Conservation (phyloP, 1,140 invertebrate genomes). For the Drosophila subpulchrella region DNA sequence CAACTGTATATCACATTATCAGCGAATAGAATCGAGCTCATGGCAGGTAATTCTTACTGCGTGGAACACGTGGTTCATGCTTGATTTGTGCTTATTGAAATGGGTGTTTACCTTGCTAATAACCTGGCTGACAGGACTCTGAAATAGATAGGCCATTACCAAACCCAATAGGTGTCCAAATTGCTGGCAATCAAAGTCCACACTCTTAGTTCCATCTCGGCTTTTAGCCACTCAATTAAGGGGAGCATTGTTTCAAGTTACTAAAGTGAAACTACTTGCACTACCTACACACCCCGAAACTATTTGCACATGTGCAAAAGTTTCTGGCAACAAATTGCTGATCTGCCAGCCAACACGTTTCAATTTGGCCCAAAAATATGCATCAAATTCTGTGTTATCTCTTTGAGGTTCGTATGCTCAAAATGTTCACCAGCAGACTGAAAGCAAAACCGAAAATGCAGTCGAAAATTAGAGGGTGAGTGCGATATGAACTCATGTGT, state of each 20-base stretch:
- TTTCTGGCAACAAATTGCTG: slow-evolving; percentile 52
- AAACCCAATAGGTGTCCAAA: slow-evolving; percentile 19
- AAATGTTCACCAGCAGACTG: slow-evolving; percentile 9
- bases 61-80: slow-evolving; percentile 23
- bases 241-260: slow-evolving; percentile 50
- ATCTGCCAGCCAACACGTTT: slow-evolving; percentile 40
- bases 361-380: slow-evolving; percentile 36
- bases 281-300: slow-evolving; percentile 7
- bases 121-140: slow-evolving; percentile 16
- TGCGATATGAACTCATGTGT: slow-evolving; percentile 61
- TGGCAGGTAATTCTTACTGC: slow-evolving; percentile 25
- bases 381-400: slow-evolving; percentile 20
- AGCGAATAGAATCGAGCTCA: background rate
- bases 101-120: slow-evolving; percentile 36
- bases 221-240: slow-evolving; percentile 54
- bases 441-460: slow-evolving; percentile 2
- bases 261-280: slow-evolving; percentile 5
- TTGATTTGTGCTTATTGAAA: slow-evolving; percentile 43
- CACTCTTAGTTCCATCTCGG: background rate
- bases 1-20: background rate
- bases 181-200: slow-evolving; percentile 25
- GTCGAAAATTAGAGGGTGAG: background rate
- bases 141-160: slow-evolving; percentile 49
- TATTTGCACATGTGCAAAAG: slow-evolving; percentile 48
- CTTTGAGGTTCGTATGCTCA: slow-evolving; percentile 15